phyloP scores from a whole-genome alignment of 1,140 invertebrate species.

The Lasioglossum albipes region DNA sequence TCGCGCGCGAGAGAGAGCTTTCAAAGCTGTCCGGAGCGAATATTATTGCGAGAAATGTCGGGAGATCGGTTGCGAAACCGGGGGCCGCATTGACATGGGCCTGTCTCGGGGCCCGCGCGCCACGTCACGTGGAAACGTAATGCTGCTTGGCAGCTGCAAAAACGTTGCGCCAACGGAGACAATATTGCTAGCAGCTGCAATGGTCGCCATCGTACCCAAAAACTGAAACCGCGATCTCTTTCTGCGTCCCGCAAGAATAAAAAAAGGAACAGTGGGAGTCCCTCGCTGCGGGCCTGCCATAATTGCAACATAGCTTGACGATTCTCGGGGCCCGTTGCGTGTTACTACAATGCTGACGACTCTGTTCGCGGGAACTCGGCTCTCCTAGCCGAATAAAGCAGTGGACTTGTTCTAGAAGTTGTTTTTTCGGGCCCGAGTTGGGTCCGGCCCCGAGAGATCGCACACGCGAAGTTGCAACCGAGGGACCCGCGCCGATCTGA shows the following conservation, averaged over 20 bases:
- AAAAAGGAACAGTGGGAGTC: neutral
- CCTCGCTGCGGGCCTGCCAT: neutral
- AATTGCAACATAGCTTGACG: neutral
- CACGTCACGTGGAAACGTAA: neutral
- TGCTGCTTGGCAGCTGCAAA: neutral
- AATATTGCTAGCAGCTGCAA: conserved; percentile 1
- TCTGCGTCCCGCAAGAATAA: too few species aligned
- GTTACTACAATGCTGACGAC: neutral
- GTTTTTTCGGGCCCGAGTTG: neutral
- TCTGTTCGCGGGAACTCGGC: neutral
- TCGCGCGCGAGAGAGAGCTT: neutral
- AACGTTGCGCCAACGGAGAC: neutral
- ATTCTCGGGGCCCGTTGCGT: neutral
- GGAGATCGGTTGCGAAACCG: neutral
- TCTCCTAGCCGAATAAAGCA: neutral
- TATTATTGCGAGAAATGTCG: neutral
- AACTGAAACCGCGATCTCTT: neutral
- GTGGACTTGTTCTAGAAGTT: too few species aligned
- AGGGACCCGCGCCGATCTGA: neutral
- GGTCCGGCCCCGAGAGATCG: neutral
- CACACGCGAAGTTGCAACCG: neutral
- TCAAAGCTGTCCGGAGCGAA: neutral
- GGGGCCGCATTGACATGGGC: neutral
- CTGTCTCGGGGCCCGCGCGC: neutral
- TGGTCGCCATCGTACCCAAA: neutral